phyloP scores from a whole-genome alignment of 2,888 invertebrate genomes.

The Meliscaeva auricollis region DNA sequence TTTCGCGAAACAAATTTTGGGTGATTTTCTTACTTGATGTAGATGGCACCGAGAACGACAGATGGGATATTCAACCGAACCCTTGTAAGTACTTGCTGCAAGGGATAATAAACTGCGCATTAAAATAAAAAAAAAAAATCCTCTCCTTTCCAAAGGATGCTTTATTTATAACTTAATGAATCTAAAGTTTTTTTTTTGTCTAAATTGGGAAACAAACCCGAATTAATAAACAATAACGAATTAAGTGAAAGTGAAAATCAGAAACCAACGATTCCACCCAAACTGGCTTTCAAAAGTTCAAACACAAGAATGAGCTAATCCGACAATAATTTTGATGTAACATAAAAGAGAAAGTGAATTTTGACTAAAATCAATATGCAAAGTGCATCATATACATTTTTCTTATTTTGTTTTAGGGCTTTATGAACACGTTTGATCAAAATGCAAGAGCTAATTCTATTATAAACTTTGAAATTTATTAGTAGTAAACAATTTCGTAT shows the following conservation, averaged over 20 bases:
- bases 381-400: slow-evolving; percentile 30
- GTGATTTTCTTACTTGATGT: neutral
- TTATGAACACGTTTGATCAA: neutral
- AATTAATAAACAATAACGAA: neutral
- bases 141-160: neutral
- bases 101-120: neutral
- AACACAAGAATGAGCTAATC: slow-evolving; percentile 60
- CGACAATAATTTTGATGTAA: slow-evolving; percentile 46
- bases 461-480: neutral
- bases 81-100: neutral
- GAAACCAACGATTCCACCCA: neutral
- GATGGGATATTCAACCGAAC: neutral
- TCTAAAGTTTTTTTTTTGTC: neutral
- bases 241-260: slow-evolving; percentile 16
- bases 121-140: neutral
- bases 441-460: neutral
- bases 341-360: slow-evolving; percentile 67
- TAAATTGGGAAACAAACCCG: neutral
- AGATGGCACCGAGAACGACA: neutral
- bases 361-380: slow-evolving; percentile 68
- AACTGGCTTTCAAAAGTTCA: slow-evolving; percentile 43
- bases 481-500: neutral
- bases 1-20: too few species aligned
- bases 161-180: neutral
- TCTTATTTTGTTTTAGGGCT: neutral